Evolutionary conservation across 2,113 vertebrate genomes (phyloP), one percentile per base, ranked within the genome.

Genomic region (Rhagologus leucostigma): DNA sequence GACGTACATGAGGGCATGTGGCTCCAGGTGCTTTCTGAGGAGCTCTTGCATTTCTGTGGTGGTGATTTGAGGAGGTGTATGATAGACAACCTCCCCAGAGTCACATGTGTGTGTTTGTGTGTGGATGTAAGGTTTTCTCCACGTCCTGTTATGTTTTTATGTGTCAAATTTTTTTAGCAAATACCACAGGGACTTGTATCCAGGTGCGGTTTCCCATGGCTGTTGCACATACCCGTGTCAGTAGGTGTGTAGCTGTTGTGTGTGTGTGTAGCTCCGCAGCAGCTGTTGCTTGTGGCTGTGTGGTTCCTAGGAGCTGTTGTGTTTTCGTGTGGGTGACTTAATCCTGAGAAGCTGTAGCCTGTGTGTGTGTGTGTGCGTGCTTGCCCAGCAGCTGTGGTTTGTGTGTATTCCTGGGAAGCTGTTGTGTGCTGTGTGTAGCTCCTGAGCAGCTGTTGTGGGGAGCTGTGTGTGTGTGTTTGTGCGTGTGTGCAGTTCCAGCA

Each of bases 1-100:
- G 50, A 35, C 1, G 3, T 47, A 17, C 0, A 3, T 17, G 37
- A 62, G 22, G 29, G 4, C n/a, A 7, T 12, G 37, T 50, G 37
- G 59, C 42, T 69, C 24, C 0, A 3, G 46, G 55, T 29, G 27
- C 14, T 78, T 64, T 47, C 73, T 59, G 60, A 82, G 60, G 59
- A 82, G 57, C 71, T 88, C 50, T 27, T 88, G 35, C 21, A 32
- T 82, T 73, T 92, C 73, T 41, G 6, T 17, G 33, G 44, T 26
- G 35, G 14, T 59, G 39, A 23, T 55, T 70, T 81, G 86, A 55
- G 59, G 20, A 44, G 47, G 21, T 56, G 42, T 53, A 6, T 13
- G 56, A 69, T 16, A 39, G 35, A 33, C 42, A 16, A 3, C 37
- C 65, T 23, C 13, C 35, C 10, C n/a, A 44, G 67, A 24, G 63